These are phyloP conservation scores for Sceliomorpha sp. DNA, from an alignment of 2,888 invertebrate genomes.

Conservation along the genomic window DNA sequence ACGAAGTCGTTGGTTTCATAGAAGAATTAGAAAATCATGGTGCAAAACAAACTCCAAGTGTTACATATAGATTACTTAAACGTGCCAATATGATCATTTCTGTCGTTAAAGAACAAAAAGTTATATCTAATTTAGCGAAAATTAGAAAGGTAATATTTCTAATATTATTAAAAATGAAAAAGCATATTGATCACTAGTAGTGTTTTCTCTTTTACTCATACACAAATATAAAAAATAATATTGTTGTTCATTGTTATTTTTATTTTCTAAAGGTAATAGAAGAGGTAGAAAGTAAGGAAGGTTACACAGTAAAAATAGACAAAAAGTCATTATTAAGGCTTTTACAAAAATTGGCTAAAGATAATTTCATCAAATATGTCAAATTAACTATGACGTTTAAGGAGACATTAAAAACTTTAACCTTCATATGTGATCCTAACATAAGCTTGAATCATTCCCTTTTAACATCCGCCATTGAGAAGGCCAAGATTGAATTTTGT, in stretches of 20 bases:
- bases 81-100: constrained; percentile 85
- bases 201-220: no score
- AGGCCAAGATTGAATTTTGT: constrained; percentile 83
- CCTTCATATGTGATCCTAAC: constrained; percentile 82
- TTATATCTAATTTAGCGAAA: constrained; percentile 82
- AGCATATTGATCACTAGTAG: constrained; percentile 13
- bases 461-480: constrained; percentile 84
- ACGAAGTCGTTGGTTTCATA: constrained; percentile 68
- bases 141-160: constrained; percentile 78
- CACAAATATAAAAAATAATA: no score
- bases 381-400: constrained; percentile 81
- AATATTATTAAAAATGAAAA: constrained; percentile 12
- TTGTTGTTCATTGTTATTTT: constrained; percentile 10
- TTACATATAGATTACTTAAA: constrained; percentile 81
- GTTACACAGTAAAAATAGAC: constrained; percentile 83
- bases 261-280: constrained; percentile 78
- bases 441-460: constrained; percentile 80
- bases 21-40: constrained; percentile 63
- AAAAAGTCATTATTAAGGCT: constrained; percentile 85
- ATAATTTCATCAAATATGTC: constrained; percentile 83
- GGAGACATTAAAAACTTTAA: constrained; percentile 79
- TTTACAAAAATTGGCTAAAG: constrained; percentile 82
- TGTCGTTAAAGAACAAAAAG: constrained; percentile 82
- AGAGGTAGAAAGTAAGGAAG: constrained; percentile 82
- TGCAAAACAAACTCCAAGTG: constrained; percentile 58